A percentile compares a stretch with the other conserved stretches of the same genome.
These are phyloP conservation scores for Lytechinus variegatus DNA, from an alignment of 35 echinoderm and acorn worm genomes.

Conservation along the genomic window DNA sequence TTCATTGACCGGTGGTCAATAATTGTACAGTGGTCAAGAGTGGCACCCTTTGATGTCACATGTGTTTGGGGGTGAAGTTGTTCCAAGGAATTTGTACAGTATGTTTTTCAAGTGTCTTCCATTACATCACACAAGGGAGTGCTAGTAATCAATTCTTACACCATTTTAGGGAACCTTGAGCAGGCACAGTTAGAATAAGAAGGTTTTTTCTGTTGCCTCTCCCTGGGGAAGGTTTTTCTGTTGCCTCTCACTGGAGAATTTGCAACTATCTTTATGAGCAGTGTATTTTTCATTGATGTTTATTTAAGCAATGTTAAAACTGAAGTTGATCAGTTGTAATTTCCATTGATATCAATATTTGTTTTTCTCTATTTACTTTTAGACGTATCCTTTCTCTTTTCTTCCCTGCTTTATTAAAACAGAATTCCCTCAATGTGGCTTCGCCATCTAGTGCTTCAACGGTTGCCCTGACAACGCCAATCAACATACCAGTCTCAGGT, in stretches of 20 bases:
- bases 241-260: too few relatives aligned
- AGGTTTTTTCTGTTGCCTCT: too few relatives aligned
- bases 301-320: too few relatives aligned
- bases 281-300: too few relatives aligned
- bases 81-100: background rate
- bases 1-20: background rate
- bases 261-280: too few relatives aligned
- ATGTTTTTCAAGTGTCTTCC: background rate
- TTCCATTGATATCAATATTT: too few relatives aligned
- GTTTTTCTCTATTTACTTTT: too few relatives aligned
- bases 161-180: background rate
- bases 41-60: background rate
- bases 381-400: background rate
- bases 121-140: background rate
- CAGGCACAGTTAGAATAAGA: too few relatives aligned
- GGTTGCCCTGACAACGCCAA: conserved; percentile 5
- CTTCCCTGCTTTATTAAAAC: background rate
- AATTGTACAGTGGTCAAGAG: too few relatives aligned
- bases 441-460: conserved; percentile 17
- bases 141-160: background rate
- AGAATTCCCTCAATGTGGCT: background rate
- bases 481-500: conserved; percentile 22
- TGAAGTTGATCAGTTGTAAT: too few relatives aligned
- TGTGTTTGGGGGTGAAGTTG: background rate
- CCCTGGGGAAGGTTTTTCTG: too few relatives aligned